phyloP scores from a whole-genome alignment of 2,797 vertebrate genomes.

The Tachyglossus aculeatus region DNA sequence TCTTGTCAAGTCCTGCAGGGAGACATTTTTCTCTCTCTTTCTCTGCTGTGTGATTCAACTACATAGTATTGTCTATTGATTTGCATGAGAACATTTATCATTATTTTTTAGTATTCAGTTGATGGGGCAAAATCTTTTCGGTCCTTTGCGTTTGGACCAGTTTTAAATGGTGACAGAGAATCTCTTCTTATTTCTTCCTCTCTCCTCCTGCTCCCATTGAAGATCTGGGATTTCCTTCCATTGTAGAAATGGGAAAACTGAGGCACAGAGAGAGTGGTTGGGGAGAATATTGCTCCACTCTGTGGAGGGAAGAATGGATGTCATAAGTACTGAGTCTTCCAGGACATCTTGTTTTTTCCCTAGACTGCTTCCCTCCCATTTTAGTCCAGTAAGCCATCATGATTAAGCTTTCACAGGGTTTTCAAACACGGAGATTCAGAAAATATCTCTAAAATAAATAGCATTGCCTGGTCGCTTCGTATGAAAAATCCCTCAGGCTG shows the following conservation, averaged over 20 bases:
- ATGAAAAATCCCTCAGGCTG: neutral
- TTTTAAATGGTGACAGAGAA: no score
- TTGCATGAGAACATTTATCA: no score
- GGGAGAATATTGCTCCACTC: neutral
- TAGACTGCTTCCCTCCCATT: neutral
- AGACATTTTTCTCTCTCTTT: constrained; percentile 51
- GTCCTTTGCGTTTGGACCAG: no score
- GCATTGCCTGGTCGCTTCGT: neutral
- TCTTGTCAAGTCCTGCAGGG: constrained; percentile 31
- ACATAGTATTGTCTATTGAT: no score
- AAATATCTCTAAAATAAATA: neutral
- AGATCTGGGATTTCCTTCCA: neutral
- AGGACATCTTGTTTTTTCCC: neutral
- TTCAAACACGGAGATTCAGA: constrained; percentile 5
- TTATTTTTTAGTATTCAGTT: no score
- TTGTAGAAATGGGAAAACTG: neutral
- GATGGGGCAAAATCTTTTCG: no score
- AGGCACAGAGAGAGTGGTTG: no score
- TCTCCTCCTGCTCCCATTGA: neutral
- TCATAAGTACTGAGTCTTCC: neutral
- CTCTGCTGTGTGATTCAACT: constrained; percentile 21
- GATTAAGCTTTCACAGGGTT: neutral
- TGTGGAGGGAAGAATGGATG: neutral
- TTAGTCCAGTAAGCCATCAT: neutral
- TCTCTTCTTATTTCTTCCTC: neutral